phyloP scores from a whole-genome alignment of 2,113 vertebrate species.

The Dolichallabes microphthalmus region DNA sequence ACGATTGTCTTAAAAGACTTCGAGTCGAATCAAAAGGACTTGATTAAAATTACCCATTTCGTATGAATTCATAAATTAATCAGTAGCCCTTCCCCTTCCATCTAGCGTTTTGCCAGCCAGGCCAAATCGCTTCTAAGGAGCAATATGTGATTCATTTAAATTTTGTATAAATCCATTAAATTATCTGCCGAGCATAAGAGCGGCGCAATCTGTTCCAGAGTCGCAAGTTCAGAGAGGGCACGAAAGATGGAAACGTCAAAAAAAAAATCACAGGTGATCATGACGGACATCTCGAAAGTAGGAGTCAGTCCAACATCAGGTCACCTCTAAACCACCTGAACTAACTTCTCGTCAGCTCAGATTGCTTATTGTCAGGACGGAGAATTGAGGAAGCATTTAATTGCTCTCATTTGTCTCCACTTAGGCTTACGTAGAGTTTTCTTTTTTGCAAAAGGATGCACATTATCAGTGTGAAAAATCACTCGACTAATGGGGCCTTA shows the following conservation, averaged over 20 bases:
- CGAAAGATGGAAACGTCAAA: not conserved
- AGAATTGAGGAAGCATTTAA: slow-evolving; percentile 58
- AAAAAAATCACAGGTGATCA: not conserved
- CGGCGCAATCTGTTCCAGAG: slow-evolving; percentile 23
- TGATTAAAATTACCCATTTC: slow-evolving; percentile 31
- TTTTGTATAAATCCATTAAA: slow-evolving; percentile 50
- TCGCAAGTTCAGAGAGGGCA: not conserved
- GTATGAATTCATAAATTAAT: slow-evolving; percentile 38
- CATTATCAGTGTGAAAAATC: slow-evolving; percentile 60
- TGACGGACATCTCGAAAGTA: not conserved
- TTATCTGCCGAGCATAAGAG: slow-evolving; percentile 21
- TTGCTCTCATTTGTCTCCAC: slow-evolving; percentile 56
- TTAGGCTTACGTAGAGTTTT: slow-evolving; percentile 48
- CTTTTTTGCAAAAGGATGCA: slow-evolving; percentile 54
- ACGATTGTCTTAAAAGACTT: slow-evolving; percentile 28
- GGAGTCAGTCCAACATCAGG: not conserved
- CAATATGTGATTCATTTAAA: slow-evolving; percentile 29
- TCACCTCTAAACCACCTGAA: not conserved
- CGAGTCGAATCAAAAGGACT: slow-evolving; percentile 20
- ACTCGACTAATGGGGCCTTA: slow-evolving; percentile 61
- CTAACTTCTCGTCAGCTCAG: slow-evolving; percentile 7
- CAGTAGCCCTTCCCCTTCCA: slow-evolving; percentile 16
- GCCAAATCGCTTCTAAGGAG: slow-evolving; percentile 15
- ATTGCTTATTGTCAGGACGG: slow-evolving; percentile 33
- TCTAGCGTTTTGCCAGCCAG: not conserved